phyloP scores from a whole-genome alignment of 2,888 invertebrate genomes.

The Lucinisca nassula region DNA sequence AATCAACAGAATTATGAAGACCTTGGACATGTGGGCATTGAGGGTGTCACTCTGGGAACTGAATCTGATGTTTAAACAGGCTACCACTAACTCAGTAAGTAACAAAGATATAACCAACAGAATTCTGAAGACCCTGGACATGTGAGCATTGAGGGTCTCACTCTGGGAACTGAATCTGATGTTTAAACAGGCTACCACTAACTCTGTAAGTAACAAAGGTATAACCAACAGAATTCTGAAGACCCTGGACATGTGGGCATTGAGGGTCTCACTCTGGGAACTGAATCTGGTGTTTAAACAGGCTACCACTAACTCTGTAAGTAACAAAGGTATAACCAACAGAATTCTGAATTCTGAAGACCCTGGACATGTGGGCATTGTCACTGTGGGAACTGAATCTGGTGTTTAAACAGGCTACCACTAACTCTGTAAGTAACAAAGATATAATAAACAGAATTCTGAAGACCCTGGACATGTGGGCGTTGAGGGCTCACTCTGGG shows the following conservation, averaged over 20 bases:
- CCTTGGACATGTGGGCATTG: slow-evolving; percentile 98
- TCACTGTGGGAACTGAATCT: slow-evolving; percentile 97
- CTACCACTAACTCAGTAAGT: slow-evolving; percentile 81
- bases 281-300: slow-evolving; percentile 90
- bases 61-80: slow-evolving; percentile 89
- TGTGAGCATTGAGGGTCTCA: slow-evolving; percentile 99
- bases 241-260: slow-evolving; percentile 97
- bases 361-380: slow-evolving; percentile 92
- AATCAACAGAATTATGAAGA: slow-evolving; percentile 89
- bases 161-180: slow-evolving; percentile 95
- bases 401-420: slow-evolving; percentile 85
- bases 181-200: slow-evolving; percentile 84
- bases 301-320: slow-evolving; percentile 79
- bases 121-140: slow-evolving; percentile 92
- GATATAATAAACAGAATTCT: slow-evolving; percentile 91
- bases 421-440: slow-evolving; percentile 88
- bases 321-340: too few relatives aligned
- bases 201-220: slow-evolving; percentile 93
- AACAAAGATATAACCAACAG: slow-evolving; percentile 92
- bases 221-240: slow-evolving; percentile 90
- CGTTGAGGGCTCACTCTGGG: slow-evolving; percentile 97
- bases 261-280: slow-evolving; percentile 98
- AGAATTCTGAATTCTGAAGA: too few relatives aligned
- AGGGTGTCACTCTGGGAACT: slow-evolving; percentile 98
- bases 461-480: slow-evolving; percentile 97